These are phyloP conservation scores for Gymnoscopelus braueri DNA, from an alignment of 2,797 vertebrate genomes.

Conservation along the genomic window DNA sequence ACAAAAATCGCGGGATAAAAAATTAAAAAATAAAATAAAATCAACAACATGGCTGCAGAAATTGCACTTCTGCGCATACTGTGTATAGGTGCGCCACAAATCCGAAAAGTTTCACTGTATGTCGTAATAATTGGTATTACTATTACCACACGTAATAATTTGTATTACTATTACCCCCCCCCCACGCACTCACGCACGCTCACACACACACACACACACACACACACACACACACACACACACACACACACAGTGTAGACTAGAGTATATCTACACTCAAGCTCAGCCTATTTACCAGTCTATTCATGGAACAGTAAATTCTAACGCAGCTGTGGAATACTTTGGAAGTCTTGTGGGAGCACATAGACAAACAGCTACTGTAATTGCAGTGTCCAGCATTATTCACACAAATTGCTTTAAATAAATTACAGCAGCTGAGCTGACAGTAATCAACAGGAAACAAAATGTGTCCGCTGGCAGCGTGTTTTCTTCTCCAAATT, in stretches of 20 bases:
- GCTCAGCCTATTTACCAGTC: conserved; percentile 51
- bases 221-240: background rate
- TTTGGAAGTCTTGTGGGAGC: conserved; percentile 63
- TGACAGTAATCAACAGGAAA: conserved; percentile 77
- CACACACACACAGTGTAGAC: conserved; percentile 2
- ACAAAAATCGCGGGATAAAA: no score
- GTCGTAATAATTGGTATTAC: no score
- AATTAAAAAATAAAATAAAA: no score
- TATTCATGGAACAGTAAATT: conserved; percentile 19
- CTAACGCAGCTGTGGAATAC: conserved; percentile 64
- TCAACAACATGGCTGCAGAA: no score
- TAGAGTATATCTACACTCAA: no score
- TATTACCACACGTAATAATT: no score
- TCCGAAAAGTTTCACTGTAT: no score
- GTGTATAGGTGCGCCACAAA: no score
- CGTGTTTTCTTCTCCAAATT: conserved; percentile 55
- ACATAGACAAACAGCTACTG: conserved; percentile 64
- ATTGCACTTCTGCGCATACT: no score
- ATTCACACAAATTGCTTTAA: conserved; percentile 72
- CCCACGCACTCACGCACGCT: background rate
- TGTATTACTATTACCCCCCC: no score
- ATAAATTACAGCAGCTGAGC: conserved; percentile 73
- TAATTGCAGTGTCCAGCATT: conserved; percentile 58
- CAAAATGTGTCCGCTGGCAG: conserved; percentile 60
- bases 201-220: background rate